Conservation (phyloP, 2,888 invertebrate genomes). For the Nebria salina region DNA sequence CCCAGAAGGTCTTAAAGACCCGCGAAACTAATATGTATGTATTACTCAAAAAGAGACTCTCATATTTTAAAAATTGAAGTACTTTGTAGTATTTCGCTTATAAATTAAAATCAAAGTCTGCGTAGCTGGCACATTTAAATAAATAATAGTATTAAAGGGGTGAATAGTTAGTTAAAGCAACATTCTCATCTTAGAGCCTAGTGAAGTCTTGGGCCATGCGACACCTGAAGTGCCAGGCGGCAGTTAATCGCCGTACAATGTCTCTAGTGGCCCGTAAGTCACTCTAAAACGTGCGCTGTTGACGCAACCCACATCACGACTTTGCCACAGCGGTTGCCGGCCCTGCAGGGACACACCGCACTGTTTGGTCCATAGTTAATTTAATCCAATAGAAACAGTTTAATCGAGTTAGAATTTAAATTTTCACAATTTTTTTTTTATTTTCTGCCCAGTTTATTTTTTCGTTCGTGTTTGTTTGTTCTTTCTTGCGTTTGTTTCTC, state of each 20-base stretch:
- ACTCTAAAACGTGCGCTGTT: conserved; percentile 16
- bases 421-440: conserved; percentile 26
- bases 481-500: conserved; percentile 3
- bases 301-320: conserved; percentile 26
- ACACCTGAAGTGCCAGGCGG: conserved; percentile 26
- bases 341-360: not conserved
- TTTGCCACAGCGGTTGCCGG: conserved; percentile 8
- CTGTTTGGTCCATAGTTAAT: conserved; percentile 10
- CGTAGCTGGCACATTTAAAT: not conserved
- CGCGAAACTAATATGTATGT: too few relatives aligned
- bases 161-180: not conserved
- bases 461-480: conserved; percentile 20
- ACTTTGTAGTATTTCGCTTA: too few relatives aligned
- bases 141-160: not conserved
- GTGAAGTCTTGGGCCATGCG: not conserved
- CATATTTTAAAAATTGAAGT: too few relatives aligned
- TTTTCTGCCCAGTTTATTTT: conserved; percentile 11
- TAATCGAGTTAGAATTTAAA: conserved; percentile 41
- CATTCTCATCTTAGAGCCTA: not conserved
- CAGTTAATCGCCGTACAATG: conserved; percentile 21
- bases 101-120: not conserved
- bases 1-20: too few relatives aligned
- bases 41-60: too few relatives aligned
- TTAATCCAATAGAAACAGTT: conserved; percentile 28
- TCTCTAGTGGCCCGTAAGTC: conserved; percentile 24